Evolutionary conservation across 2,888 invertebrate species (phyloP).

Genomic region (Sinhomidia bicolor): DNA sequence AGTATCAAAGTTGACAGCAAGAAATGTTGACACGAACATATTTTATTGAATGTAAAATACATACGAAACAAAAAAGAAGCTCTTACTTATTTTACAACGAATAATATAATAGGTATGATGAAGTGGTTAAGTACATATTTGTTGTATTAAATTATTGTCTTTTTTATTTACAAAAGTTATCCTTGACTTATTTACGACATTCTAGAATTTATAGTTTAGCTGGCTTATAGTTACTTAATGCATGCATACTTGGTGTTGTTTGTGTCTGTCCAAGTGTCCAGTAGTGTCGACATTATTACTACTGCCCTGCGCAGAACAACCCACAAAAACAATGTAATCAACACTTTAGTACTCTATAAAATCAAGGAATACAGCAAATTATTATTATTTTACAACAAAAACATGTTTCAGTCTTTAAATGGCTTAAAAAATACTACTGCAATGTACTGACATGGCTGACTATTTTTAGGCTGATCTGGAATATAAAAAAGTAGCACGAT

Average conservation of each 20-base stretch:
- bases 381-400: background rate
- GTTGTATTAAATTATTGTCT: background rate
- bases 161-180: background rate
- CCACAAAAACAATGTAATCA: too few species aligned
- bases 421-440: background rate
- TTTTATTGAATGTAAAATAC: background rate
- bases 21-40: background rate
- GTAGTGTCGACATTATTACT: too few species aligned
- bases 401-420: conserved; percentile 35
- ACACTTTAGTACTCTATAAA: background rate
- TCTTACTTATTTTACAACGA: background rate
- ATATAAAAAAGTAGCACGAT: background rate
- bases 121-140: background rate
- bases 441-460: background rate
- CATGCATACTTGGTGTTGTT: too few species aligned
- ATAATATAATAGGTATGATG: too few species aligned
- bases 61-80: background rate
- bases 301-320: too few species aligned
- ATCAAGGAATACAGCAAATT: background rate
- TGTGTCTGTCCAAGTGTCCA: too few species aligned
- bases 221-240: too few species aligned
- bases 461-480: background rate
- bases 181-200: conserved; percentile 13
- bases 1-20: background rate
- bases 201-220: too few species aligned